Evolutionary conservation across 1,140 invertebrate species (phyloP).

Genomic region (Cydia strobilella): DNA sequence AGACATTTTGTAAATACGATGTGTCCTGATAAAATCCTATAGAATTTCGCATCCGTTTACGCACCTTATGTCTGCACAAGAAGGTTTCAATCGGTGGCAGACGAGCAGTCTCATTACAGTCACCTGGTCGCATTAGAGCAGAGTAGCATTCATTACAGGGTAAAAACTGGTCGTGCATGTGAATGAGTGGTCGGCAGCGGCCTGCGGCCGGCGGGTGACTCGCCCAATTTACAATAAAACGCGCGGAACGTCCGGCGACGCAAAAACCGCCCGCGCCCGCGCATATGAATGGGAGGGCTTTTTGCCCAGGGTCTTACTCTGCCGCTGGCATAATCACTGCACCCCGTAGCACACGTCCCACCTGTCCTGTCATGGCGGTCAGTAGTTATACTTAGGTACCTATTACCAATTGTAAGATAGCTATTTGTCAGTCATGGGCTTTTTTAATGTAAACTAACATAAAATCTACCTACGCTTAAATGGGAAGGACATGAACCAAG

Average conservation of each 20-base stretch:
- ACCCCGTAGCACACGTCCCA: constrained; percentile 13
- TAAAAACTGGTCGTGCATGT: constrained; percentile 75
- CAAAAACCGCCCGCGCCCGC: constrained; percentile 71
- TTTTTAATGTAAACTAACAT: too few species aligned
- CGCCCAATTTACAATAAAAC: constrained; percentile 77
- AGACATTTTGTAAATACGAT: constrained; percentile 13
- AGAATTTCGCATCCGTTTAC: background rate
- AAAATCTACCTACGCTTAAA: too few species aligned
- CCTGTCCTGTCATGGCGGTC: background rate
- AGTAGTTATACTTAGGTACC: background rate
- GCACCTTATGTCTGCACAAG: background rate
- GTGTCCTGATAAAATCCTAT: background rate
- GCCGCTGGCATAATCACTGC: constrained; percentile 53
- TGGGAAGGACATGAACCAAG: too few species aligned
- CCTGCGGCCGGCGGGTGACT: constrained; percentile 36
- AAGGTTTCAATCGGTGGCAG: constrained; percentile 23
- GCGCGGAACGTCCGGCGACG: constrained; percentile 70
- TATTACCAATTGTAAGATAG: too few species aligned
- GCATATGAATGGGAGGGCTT: constrained; percentile 73
- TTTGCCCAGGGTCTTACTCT: constrained; percentile 58
- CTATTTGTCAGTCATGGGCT: too few species aligned
- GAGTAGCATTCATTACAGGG: constrained; percentile 40
- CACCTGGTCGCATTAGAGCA: constrained; percentile 57
- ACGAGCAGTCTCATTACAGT: constrained; percentile 39
- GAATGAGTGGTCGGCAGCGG: constrained; percentile 54